phyloP scores from a whole-genome alignment of 1,140 invertebrate genomes.

The Pseudachorutes palmiensis region DNA sequence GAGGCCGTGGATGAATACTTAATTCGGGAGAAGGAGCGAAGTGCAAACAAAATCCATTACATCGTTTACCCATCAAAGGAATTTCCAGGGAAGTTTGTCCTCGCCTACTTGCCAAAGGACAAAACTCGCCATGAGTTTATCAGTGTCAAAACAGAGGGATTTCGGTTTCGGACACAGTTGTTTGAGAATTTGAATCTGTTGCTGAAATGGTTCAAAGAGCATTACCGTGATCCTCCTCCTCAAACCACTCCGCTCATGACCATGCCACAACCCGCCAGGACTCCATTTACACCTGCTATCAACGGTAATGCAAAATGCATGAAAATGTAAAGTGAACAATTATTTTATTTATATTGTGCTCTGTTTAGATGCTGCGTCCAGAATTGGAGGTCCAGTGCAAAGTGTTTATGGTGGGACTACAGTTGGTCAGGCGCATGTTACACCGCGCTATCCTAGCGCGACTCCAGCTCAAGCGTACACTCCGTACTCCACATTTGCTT shows the following conservation, averaged over 20 bases:
- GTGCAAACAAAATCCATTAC: conserved; percentile 82
- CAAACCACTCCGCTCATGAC: conserved; percentile 26
- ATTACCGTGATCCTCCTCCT: conserved; percentile 74
- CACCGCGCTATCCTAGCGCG: conserved; percentile 25
- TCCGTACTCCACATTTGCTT: conserved; percentile 40
- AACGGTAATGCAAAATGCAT: conserved; percentile 13
- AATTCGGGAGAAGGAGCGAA: conserved; percentile 74
- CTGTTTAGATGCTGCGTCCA: conserved; percentile 25
- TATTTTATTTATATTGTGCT: conserved; percentile 6
- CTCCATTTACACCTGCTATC: conserved; percentile 26
- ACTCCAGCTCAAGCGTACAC: conserved; percentile 39
- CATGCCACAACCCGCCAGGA: conserved; percentile 32
- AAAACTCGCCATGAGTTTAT: conserved; percentile 84
- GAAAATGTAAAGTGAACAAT: conserved; percentile 5
- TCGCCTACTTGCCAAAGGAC: conserved; percentile 83
- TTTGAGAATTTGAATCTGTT: conserved; percentile 76
- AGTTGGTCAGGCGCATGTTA: conserved; percentile 15
- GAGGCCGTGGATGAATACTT: conserved; percentile 81
- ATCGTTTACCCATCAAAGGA: conserved; percentile 76
- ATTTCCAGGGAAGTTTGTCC: conserved; percentile 87
- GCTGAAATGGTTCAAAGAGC: conserved; percentile 95
- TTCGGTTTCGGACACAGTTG: conserved; percentile 76
- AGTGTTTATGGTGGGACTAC: conserved; percentile 27
- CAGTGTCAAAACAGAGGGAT: conserved; percentile 83
- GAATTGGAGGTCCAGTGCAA: conserved; percentile 22